Conservation (phyloP, 2,113 vertebrate species). For the Lophotis ruficrista region DNA sequence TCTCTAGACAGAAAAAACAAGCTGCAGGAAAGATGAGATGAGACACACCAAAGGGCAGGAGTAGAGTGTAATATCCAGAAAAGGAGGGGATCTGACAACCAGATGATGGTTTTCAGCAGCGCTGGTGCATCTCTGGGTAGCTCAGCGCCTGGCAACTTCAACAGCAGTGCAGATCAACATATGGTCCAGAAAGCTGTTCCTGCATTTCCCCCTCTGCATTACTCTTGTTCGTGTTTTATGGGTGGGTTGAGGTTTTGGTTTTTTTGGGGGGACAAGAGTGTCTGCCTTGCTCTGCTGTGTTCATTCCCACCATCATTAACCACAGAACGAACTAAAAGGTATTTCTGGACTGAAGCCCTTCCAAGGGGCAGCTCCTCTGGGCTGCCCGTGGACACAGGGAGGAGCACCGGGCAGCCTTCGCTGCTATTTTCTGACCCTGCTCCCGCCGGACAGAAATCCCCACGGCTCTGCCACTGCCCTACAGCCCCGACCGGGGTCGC, state of each 20-base stretch:
- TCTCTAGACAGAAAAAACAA: neutral
- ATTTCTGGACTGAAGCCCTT: neutral
- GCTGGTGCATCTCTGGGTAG: neutral
- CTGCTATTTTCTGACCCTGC: neutral
- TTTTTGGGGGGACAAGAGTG: neutral
- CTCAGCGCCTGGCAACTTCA: slow-evolving; percentile 31
- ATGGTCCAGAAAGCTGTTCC: slow-evolving; percentile 33
- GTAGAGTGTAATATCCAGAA: neutral
- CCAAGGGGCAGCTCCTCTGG: neutral
- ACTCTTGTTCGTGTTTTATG: neutral
- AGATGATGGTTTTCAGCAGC: neutral
- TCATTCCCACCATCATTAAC: neutral
- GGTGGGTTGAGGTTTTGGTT: neutral
- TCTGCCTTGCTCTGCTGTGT: neutral
- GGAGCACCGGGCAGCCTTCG: neutral
- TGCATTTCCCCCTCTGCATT: neutral
- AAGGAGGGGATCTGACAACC: neutral
- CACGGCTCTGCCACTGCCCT: accelerated
- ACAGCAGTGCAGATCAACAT: slow-evolving; percentile 1
- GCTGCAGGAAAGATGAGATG: neutral
- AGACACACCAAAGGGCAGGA: neutral
- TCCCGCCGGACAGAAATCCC: neutral
- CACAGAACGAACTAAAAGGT: neutral
- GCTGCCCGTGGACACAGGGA: neutral
- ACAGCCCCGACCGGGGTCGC: accelerated